phyloP scores from a whole-genome alignment of 1,140 invertebrate genomes.

The Achroia grisella region DNA sequence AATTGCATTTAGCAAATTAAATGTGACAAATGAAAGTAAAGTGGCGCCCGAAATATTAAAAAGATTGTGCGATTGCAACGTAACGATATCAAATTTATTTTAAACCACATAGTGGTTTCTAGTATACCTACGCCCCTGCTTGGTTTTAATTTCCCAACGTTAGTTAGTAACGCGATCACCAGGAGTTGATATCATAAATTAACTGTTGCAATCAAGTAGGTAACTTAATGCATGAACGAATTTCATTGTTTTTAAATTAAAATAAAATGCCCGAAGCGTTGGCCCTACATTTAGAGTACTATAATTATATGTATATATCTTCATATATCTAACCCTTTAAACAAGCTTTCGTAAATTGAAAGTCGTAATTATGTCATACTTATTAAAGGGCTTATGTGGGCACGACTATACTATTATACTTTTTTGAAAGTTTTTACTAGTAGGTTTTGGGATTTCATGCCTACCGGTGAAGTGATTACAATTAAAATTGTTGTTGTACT shows the following conservation, averaged over 20 bases:
- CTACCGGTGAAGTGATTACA: too few relatives aligned
- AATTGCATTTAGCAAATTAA: conserved; percentile 3
- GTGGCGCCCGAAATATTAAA: not conserved
- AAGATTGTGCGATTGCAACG: conserved; percentile 25
- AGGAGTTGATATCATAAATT: conserved; percentile 37
- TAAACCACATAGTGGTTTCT: conserved; percentile 42
- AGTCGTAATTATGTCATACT: conserved; percentile 2
- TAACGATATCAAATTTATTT: conserved; percentile 36
- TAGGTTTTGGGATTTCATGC: not conserved
- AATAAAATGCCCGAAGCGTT: conserved; percentile 1
- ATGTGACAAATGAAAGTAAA: conserved; percentile 15
- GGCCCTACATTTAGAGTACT: not conserved
- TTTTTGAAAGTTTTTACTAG: not conserved
- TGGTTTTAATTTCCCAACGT: conserved; percentile 45
- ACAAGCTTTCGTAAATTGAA: conserved; percentile 5
- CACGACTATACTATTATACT: not conserved
- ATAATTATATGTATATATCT: conserved; percentile 6
- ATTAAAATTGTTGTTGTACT: too few relatives aligned
- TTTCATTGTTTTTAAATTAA: conserved; percentile 12
- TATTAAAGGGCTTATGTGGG: not conserved
- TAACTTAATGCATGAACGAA: conserved; percentile 4
- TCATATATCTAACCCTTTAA: not conserved
- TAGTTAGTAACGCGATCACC: conserved; percentile 46
- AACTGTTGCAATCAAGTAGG: conserved; percentile 24
- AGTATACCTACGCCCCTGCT: conserved; percentile 18